These are phyloP conservation scores for Tetranychus truncatus DNA, from an alignment of 2,888 invertebrate genomes.

Conservation along the genomic window DNA sequence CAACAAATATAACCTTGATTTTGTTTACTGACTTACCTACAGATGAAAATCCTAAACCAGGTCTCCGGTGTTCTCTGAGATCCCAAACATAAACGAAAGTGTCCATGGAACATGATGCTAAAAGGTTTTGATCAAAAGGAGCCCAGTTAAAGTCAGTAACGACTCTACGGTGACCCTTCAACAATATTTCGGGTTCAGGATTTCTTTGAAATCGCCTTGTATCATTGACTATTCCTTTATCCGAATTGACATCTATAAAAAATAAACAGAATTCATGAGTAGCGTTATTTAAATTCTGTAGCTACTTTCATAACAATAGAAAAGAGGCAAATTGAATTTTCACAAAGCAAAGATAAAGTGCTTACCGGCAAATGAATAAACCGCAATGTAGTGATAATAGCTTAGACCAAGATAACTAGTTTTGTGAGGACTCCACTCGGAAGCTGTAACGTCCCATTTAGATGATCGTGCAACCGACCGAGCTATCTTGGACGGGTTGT, in stretches of 20 bases:
- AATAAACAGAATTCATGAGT: not conserved
- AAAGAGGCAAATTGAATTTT: not conserved
- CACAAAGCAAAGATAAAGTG: not conserved
- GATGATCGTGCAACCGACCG: constrained; percentile 66
- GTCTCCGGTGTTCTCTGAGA: constrained; percentile 34
- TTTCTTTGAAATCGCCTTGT: not conserved
- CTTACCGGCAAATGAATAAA: constrained; percentile 18
- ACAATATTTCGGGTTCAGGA: constrained; percentile 7
- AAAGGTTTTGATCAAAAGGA: constrained; percentile 48
- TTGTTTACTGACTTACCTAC: not conserved
- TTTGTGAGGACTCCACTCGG: constrained; percentile 63
- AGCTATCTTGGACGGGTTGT: constrained; percentile 47
- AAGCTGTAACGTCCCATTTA: constrained; percentile 78
- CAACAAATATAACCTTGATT: not conserved
- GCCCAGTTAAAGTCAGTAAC: constrained; percentile 71
- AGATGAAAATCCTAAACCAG: constrained; percentile 7
- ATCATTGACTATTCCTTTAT: constrained; percentile 3
- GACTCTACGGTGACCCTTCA: constrained; percentile 19
- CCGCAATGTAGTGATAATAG: constrained; percentile 20
- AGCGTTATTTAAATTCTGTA: constrained; percentile 31
- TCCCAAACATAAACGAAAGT: constrained; percentile 89
- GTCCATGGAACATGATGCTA: constrained; percentile 75
- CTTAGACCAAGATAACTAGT: constrained; percentile 59
- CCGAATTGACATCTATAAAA: not conserved
- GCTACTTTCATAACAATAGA: not conserved